These are phyloP conservation scores for Aplysia californica DNA, from an alignment of 1,140 invertebrate species.

Conservation along the genomic window DNA sequence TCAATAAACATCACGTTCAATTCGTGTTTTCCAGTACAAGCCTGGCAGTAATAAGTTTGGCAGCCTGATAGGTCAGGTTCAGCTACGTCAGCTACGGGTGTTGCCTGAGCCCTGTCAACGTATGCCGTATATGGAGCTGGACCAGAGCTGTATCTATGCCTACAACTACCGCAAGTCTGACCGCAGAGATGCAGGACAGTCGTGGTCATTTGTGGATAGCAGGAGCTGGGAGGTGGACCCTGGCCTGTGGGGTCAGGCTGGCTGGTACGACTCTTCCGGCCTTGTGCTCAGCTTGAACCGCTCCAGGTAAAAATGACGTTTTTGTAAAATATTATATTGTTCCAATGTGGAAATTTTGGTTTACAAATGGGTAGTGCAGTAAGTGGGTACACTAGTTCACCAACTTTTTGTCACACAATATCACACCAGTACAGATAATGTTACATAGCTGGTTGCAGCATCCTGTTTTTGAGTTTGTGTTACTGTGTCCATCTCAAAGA, in stretches of 20 bases:
- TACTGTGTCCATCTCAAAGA: too few species aligned
- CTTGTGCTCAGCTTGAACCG: conserved; percentile 45
- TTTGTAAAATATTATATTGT: too few species aligned
- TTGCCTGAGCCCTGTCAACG: conserved; percentile 6
- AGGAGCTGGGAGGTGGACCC: neutral
- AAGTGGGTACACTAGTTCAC: too few species aligned
- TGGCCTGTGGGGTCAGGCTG: conserved; percentile 43
- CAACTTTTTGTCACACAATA: too few species aligned
- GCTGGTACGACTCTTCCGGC: conserved; percentile 50
- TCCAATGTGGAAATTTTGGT: too few species aligned
- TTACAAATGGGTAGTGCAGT: too few species aligned
- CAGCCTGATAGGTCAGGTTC: conserved; percentile 10
- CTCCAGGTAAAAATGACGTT: conserved; percentile 52
- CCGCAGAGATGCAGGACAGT: neutral
- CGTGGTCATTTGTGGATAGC: neutral
- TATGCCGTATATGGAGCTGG: neutral
- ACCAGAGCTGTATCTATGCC: neutral
- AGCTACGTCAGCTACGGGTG: conserved; percentile 3
- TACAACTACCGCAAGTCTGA: neutral
- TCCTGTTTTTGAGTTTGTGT: too few species aligned
- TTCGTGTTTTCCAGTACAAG: too few species aligned
- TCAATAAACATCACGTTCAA: too few species aligned
- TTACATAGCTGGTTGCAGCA: too few species aligned
- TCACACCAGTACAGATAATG: too few species aligned
- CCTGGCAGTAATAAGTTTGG: too few species aligned